Evolutionary conservation across 2,888 invertebrate genomes (phyloP).

Genomic region (Corythucha ciliata): DNA sequence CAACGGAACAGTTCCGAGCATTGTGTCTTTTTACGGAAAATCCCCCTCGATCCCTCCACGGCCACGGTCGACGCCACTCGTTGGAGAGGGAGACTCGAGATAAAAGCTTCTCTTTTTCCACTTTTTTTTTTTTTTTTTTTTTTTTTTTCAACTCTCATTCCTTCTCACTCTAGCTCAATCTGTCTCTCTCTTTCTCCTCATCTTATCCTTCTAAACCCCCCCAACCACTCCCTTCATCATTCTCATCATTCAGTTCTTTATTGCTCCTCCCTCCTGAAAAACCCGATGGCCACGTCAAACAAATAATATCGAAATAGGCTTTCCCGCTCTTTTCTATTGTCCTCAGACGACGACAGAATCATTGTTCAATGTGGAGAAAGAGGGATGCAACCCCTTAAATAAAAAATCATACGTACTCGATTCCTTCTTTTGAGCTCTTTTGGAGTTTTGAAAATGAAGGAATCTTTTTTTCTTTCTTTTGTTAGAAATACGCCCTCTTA

Average conservation of each 20-base stretch:
- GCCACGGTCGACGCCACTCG: constrained; percentile 3
- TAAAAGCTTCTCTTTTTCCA: constrained; percentile 22
- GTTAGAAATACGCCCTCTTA: too few species aligned
- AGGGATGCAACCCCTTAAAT: constrained; percentile 12
- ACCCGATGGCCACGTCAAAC: constrained; percentile 27
- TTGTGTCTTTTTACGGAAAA: too few species aligned
- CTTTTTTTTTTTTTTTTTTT: constrained; percentile 14
- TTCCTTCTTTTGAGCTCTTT: too few species aligned
- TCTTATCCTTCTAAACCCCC: background rate
- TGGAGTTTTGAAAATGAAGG: too few species aligned
- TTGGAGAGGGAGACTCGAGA: constrained; percentile 15
- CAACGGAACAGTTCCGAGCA: constrained; percentile 14
- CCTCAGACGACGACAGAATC: constrained; percentile 4
- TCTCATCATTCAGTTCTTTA: constrained; percentile 17
- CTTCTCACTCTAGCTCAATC: background rate
- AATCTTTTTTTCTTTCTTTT: too few species aligned
- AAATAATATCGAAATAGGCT: constrained; percentile 29
- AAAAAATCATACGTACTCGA: constrained; percentile 22
- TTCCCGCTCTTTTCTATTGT: constrained; percentile 17
- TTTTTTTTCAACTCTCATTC: background rate
- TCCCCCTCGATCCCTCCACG: background rate
- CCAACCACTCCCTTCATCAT: constrained; percentile 2
- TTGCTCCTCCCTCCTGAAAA: constrained; percentile 12
- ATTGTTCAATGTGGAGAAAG: constrained; percentile 8
- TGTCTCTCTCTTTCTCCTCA: background rate